Percentiles rank a stretch among this genome's conserved stretches.
These are phyloP conservation scores for Alaudala cheleensis DNA, from an alignment of 2,113 vertebrate genomes.

Conservation along the genomic window DNA sequence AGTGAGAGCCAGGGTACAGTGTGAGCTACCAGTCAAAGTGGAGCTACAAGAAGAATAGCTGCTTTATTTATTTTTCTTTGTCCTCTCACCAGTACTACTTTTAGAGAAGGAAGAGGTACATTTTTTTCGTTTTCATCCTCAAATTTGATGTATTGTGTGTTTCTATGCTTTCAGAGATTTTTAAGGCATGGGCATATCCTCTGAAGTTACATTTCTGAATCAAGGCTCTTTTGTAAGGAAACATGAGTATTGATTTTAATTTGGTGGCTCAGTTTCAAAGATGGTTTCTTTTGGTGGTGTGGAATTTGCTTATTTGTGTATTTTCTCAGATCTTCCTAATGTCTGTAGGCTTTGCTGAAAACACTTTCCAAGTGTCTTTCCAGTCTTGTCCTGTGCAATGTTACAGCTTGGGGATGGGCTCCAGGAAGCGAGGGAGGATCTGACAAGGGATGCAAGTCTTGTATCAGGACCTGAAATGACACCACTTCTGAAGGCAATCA, in stretches of 20 bases:
- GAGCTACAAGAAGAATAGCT: not conserved
- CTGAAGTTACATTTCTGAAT: not conserved
- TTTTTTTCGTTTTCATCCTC: not conserved
- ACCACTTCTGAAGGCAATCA: not conserved
- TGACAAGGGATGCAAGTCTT: accelerated
- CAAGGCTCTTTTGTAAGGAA: not conserved
- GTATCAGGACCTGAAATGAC: not conserved
- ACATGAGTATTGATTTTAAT: not conserved
- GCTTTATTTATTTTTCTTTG: not conserved
- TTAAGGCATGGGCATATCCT: not conserved
- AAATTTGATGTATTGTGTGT: not conserved
- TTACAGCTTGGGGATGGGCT: not conserved
- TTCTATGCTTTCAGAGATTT: not conserved
- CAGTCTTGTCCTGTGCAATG: not conserved
- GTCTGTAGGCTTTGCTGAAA: not conserved
- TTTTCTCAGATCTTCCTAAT: not conserved
- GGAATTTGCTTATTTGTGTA: not conserved
- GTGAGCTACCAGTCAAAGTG: not conserved
- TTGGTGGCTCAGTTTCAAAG: not conserved
- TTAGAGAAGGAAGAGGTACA: not conserved
- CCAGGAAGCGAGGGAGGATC: not conserved
- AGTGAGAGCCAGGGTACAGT: not conserved
- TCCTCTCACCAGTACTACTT: not conserved
- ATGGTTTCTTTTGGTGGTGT: not conserved
- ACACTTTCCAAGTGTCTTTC: not conserved